These are phyloP conservation scores for Notarius quadriscutis DNA, from an alignment of 2,113 vertebrate species.

Conservation along the genomic window DNA sequence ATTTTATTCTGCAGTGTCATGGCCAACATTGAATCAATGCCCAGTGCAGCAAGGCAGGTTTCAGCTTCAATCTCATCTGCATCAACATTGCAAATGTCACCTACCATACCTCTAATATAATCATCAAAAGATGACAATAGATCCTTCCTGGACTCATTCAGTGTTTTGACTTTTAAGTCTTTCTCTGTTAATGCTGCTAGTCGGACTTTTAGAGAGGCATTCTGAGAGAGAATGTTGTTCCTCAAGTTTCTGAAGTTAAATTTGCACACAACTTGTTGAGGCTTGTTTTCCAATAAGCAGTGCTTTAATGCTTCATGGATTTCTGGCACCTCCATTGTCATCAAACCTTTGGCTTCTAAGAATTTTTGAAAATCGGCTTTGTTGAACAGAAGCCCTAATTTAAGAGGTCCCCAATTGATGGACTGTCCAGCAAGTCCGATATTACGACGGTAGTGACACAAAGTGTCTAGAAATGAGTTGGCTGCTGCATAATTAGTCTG, in stretches of 20 bases:
- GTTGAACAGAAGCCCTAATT: slow-evolving; percentile 77
- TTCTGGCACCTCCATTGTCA: slow-evolving; percentile 73
- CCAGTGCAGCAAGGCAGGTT: slow-evolving; percentile 69
- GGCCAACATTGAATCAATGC: slow-evolving; percentile 82
- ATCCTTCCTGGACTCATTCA: slow-evolving; percentile 24
- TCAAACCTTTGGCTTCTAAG: slow-evolving; percentile 78
- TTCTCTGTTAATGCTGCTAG: slow-evolving; percentile 66
- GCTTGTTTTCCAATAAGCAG: slow-evolving; percentile 72
- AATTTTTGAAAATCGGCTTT: slow-evolving; percentile 75
- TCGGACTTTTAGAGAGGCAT: slow-evolving; percentile 68
- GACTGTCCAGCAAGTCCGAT: slow-evolving; percentile 79
- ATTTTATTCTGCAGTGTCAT: slow-evolving; percentile 77
- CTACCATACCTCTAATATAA: slow-evolving; percentile 68
- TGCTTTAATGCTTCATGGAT: slow-evolving; percentile 74
- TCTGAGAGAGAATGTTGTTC: slow-evolving; percentile 65
- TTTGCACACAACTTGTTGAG: slow-evolving; percentile 77
- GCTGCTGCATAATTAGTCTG: slow-evolving; percentile 87
- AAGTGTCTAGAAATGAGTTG: slow-evolving; percentile 82
- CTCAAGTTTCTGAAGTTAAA: slow-evolving; percentile 73
- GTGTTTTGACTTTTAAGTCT: slow-evolving; percentile 56
- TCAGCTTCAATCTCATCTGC: slow-evolving; percentile 69
- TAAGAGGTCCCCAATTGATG: slow-evolving; percentile 85
- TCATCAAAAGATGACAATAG: slow-evolving; percentile 60
- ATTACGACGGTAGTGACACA: slow-evolving; percentile 83
- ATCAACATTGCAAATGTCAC: slow-evolving; percentile 63